A percentile compares a stretch with the other conserved stretches of the same genome.
Conservation (phyloP, 2,797 vertebrate genomes). For the Enteromius paludinosus region DNA sequence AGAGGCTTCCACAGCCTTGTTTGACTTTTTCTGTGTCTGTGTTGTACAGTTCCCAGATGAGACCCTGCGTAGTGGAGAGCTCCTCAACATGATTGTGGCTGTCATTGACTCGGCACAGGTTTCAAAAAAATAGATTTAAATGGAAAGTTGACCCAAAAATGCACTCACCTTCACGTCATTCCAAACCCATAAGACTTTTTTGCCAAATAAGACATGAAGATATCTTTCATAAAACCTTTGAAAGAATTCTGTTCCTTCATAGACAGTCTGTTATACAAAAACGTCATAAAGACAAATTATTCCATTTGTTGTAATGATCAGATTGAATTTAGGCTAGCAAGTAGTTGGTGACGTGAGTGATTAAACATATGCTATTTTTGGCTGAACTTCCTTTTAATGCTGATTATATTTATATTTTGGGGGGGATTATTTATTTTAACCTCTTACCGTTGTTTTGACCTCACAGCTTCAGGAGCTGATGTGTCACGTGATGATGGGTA, state of each 20-base stretch:
- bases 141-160: not conserved
- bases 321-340: not conserved
- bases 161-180: not conserved
- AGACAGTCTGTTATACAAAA: not conserved
- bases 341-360: not conserved
- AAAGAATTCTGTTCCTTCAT: not conserved
- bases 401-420: not conserved
- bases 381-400: not conserved
- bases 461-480: slow-evolving; percentile 93
- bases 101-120: slow-evolving; percentile 95
- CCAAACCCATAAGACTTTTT: not conserved
- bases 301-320: not conserved
- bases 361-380: not conserved
- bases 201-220: not conserved
- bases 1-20: not conserved
- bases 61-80: slow-evolving; percentile 91
- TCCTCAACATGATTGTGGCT: slow-evolving; percentile 97
- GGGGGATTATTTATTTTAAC: not conserved
- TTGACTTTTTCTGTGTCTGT: slow-evolving; percentile 6
- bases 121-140: not conserved
- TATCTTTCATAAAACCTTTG: not conserved
- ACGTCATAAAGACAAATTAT: not conserved
- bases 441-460: not conserved
- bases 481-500: slow-evolving; percentile 98
- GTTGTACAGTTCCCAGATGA: slow-evolving; percentile 90